Conservation (phyloP, 37 sponge, comb jelly and placozoan species). For the Halichondria panicea region DNA sequence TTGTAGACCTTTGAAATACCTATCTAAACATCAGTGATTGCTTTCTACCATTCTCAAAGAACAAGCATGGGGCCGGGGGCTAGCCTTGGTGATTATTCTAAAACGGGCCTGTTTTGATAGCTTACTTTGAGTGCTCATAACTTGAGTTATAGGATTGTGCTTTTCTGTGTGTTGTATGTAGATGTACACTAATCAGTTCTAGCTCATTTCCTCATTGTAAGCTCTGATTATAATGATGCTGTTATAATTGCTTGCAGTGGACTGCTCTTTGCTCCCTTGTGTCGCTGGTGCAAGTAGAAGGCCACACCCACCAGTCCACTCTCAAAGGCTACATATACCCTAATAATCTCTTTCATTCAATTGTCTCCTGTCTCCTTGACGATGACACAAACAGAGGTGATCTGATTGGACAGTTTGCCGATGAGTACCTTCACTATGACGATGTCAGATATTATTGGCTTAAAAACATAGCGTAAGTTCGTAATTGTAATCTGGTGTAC, state of each 20-base stretch:
- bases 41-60: not conserved
- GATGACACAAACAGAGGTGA: not conserved
- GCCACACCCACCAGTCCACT: constrained; percentile 1
- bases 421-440: constrained; percentile 35
- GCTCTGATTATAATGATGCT: no score
- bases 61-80: not conserved
- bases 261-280: constrained; percentile 15
- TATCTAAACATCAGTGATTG: not conserved
- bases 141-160: no score
- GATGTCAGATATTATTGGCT: constrained; percentile 58
- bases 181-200: no score
- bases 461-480: constrained; percentile 54
- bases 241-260: constrained; percentile 5
- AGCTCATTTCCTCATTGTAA: no score
- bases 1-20: no score
- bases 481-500: no score
- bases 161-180: constrained; percentile 9
- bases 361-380: constrained; percentile 34
- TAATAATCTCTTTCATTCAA: constrained; percentile 9
- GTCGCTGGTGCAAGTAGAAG: constrained; percentile 30
- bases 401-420: constrained; percentile 35
- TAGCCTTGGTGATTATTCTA: not conserved
- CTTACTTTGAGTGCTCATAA: no score
- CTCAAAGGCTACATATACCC: constrained; percentile 26
- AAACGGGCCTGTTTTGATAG: no score